These are phyloP conservation scores for Leptinotarsa juncta DNA, from an alignment of 2,888 invertebrate species.

Conservation along the genomic window DNA sequence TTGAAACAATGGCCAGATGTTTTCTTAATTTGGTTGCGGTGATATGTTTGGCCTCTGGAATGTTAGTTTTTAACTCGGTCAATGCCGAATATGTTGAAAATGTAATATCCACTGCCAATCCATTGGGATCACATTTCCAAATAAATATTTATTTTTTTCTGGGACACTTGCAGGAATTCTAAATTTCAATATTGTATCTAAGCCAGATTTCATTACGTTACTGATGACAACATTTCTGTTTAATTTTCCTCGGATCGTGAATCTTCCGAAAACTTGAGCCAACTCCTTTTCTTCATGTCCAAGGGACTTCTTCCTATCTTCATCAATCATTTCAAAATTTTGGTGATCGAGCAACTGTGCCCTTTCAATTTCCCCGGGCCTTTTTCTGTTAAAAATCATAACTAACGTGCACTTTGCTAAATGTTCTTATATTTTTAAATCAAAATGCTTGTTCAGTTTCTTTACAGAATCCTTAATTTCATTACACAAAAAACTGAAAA, in stretches of 20 bases:
- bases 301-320: constrained; percentile 1
- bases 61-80: constrained; percentile 4
- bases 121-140: constrained; percentile 8
- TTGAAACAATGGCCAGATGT: constrained; percentile 14
- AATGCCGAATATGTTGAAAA: constrained; percentile 2
- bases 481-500: constrained; percentile 4
- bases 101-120: constrained; percentile 7
- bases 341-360: constrained; percentile 14
- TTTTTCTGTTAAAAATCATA: constrained; percentile 11
- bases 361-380: constrained; percentile 9
- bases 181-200: background rate
- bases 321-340: constrained; percentile 13
- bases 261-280: constrained; percentile 9
- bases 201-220: background rate
- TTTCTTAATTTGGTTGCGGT: constrained; percentile 12
- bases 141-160: constrained; percentile 5
- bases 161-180: constrained; percentile 3
- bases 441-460: background rate
- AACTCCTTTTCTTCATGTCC: constrained; percentile 10
- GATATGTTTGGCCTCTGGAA: constrained; percentile 1
- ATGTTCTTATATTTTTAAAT: background rate
- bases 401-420: constrained; percentile 2
- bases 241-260: constrained; percentile 2
- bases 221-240: constrained; percentile 3
- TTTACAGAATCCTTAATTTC: background rate